Base-by-base conservation (phyloP, 1,140 invertebrate species). In the Hylyphantes graminicola region DNA sequence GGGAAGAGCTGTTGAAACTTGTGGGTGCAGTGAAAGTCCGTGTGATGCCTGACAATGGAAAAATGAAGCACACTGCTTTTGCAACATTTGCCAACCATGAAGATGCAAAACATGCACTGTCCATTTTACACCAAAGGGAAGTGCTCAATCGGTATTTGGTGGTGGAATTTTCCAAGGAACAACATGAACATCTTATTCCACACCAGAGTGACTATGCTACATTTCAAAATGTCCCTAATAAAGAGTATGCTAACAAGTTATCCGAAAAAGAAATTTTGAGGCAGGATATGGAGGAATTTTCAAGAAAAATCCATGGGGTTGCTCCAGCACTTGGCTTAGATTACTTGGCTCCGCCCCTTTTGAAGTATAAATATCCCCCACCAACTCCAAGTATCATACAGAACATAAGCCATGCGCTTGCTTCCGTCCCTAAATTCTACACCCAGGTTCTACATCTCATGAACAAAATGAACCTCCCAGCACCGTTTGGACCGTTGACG, bases 381-480 rank as follows among this genome's bases (percentile, higher is more conserved):
- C 93, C 95, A 17, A 94, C 93, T 67, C 91, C 91, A 74, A 91
- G 92, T 64, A 94, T 94, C 77, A 90, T 96, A 50, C 91, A 93
- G 57, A 95, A 96, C 88, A 97, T 98, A 86, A 92, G 93, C 8
- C 92, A 94, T 89, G 92, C 93, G 68, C 89, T 97, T 65, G 91
- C 94, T 76, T 91, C 91, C 59, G 93, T 95, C 87, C 94, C 94
- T 65, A 93, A 93, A 87, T 95, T 98, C 89, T 98, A 98, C 89
- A 93, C 92, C 35, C 96, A 94, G 90, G 94, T 86, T 19, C 88
- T 98, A 70, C 96, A 98, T 92, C 91, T 98, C 53, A 98, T 98
- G 96, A 98, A 98, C 88, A 96, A 94, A 91, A 97, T 98, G 96
- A 96, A 94, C 89, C 89, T 98, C 65, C 94, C 95, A 55, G 92